phyloP scores from a whole-genome alignment of 2,888 invertebrate genomes.

The Neoitamus cyanurus region DNA sequence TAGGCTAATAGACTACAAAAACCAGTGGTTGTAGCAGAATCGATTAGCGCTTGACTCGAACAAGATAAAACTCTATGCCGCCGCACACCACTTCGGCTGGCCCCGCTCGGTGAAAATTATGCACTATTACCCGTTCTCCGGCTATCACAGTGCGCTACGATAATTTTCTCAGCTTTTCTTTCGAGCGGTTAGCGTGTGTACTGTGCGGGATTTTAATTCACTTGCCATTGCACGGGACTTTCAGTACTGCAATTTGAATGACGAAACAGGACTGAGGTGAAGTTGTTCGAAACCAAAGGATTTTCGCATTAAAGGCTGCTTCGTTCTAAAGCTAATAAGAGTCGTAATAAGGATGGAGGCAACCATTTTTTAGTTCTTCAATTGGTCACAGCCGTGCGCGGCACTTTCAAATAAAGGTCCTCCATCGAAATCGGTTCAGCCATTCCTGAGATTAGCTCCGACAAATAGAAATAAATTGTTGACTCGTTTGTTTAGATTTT shows the following conservation, averaged over 20 bases:
- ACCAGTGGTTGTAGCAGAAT: slow-evolving; percentile 38
- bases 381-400: too few relatives aligned
- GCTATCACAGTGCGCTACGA: not conserved
- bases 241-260: not conserved
- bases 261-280: not conserved
- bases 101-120: not conserved
- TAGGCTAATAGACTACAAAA: slow-evolving; percentile 39
- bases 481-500: too few relatives aligned
- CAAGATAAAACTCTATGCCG: slow-evolving; percentile 5
- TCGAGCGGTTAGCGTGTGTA: not conserved
- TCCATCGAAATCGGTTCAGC: too few relatives aligned
- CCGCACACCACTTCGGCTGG: not conserved
- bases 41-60: slow-evolving; percentile 27
- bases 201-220: not conserved
- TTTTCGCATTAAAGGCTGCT: too few relatives aligned
- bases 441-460: too few relatives aligned
- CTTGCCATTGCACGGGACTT: not conserved
- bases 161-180: slow-evolving; percentile 18
- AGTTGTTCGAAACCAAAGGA: not conserved
- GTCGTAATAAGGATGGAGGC: too few relatives aligned
- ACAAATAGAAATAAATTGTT: too few relatives aligned
- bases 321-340: too few relatives aligned
- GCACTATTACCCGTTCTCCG: not conserved
- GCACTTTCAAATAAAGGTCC: too few relatives aligned
- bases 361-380: too few relatives aligned